Conservation (phyloP, 2,113 vertebrate genomes). For the Scolopax mira region DNA sequence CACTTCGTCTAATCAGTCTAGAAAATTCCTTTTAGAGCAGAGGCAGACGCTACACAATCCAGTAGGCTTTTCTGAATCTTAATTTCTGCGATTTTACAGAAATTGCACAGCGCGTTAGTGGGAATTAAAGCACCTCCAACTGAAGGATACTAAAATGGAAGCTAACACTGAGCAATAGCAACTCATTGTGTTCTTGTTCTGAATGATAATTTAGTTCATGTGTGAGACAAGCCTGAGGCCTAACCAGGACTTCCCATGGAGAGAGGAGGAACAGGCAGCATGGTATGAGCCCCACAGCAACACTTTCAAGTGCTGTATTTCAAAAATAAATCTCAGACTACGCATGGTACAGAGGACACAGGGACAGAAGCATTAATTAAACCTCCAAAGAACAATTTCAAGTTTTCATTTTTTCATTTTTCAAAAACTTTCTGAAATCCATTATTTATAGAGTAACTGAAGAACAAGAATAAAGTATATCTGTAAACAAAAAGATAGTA, state of each 20-base stretch:
- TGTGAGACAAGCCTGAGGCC: conserved; percentile 29
- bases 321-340: not conserved
- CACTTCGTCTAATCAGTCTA: not conserved
- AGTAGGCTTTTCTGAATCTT: not conserved
- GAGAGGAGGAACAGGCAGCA: not conserved
- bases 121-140: not conserved
- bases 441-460: not conserved
- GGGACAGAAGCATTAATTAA: not conserved
- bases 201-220: not conserved
- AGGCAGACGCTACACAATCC: not conserved
- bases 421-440: not conserved
- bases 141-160: not conserved
- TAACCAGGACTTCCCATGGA: not conserved
- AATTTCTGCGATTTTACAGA: not conserved
- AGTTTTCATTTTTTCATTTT: not conserved
- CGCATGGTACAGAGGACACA: not conserved
- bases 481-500: not conserved
- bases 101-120: not conserved
- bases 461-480: not conserved
- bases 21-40: not conserved
- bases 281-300: not conserved
- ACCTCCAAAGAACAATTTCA: not conserved
- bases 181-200: not conserved
- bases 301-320: conserved; percentile 18
- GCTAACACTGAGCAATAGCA: not conserved